Evolutionary conservation across 1,140 invertebrate genomes (phyloP).

Genomic region (Anoplophora glabripennis): DNA sequence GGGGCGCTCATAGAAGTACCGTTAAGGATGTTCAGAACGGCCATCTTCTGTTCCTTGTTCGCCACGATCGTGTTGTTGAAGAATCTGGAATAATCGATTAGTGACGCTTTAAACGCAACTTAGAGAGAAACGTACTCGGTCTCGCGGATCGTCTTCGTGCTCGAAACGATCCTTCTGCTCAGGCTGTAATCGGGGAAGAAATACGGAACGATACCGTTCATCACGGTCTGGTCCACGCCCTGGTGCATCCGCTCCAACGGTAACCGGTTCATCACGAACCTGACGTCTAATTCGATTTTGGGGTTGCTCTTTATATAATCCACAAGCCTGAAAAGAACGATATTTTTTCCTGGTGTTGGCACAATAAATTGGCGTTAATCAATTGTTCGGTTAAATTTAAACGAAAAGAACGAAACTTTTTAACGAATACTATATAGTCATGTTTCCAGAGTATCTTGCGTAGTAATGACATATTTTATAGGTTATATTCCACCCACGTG

Average conservation of each 20-base stretch:
- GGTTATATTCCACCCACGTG: not conserved
- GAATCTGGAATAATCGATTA: constrained; percentile 49
- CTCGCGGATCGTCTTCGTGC: not conserved
- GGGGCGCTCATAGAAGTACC: constrained; percentile 72
- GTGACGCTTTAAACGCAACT: not conserved
- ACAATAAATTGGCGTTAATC: too few relatives aligned
- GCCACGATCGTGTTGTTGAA: constrained; percentile 63
- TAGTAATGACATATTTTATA: not conserved
- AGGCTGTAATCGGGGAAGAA: constrained; percentile 26
- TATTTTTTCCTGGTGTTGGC: not conserved
- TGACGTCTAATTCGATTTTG: constrained; percentile 30
- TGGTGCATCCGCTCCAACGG: constrained; percentile 37
- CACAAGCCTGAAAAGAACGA: constrained; percentile 24
- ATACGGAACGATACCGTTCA: constrained; percentile 8
- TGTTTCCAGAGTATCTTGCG: not conserved
- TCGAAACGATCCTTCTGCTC: not conserved
- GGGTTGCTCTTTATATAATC: constrained; percentile 16
- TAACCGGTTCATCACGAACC: constrained; percentile 33
- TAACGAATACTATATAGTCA: not conserved
- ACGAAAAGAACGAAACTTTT: too few relatives aligned
- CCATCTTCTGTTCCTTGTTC: constrained; percentile 75
- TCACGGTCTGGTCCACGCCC: constrained; percentile 26
- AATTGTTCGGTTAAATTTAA: too few relatives aligned
- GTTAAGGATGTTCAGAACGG: constrained; percentile 74
- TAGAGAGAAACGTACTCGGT: constrained; percentile 20